Evolutionary conservation across 2,888 invertebrate species (phyloP).

Genomic region (Drosophila imparisetae): DNA sequence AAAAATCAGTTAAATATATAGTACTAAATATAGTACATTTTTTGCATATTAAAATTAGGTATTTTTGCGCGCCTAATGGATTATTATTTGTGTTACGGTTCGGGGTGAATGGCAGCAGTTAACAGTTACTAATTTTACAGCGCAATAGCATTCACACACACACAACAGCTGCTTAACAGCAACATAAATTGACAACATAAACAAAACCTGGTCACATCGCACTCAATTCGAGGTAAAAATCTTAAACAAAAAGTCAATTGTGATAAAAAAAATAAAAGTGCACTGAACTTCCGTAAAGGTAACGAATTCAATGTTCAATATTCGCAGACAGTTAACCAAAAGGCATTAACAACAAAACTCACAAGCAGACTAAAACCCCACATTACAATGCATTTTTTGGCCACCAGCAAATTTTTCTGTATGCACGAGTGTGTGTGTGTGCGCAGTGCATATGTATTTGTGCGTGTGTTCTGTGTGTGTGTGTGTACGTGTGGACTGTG

Average conservation of each 20-base stretch:
- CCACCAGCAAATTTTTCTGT: conserved; percentile 62
- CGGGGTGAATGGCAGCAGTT: conserved; percentile 25
- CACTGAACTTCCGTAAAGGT: conserved; percentile 56
- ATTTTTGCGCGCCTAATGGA: conserved; percentile 18
- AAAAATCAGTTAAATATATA: neutral
- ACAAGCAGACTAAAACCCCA: conserved; percentile 41
- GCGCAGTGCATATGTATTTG: conserved; percentile 26
- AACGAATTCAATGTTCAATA: conserved; percentile 41
- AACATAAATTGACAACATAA: conserved; percentile 28
- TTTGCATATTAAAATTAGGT: neutral
- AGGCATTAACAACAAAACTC: conserved; percentile 49
- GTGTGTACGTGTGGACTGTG: conserved; percentile 59
- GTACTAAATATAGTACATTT: neutral
- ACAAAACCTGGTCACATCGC: conserved; percentile 39
- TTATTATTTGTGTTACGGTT: neutral
- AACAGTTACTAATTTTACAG: conserved; percentile 21
- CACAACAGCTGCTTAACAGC: conserved; percentile 28
- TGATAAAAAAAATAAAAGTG: conserved; percentile 48
- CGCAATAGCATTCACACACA: conserved; percentile 7
- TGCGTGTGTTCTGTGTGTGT: conserved; percentile 29
- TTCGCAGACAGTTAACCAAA: conserved; percentile 47
- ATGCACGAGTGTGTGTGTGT: conserved; percentile 56
- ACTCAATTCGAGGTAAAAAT: conserved; percentile 52
- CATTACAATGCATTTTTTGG: conserved; percentile 56
- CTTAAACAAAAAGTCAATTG: conserved; percentile 61